Percentiles rank a stretch among this genome's conserved stretches.
phyloP scores from a whole-genome alignment of 1,140 invertebrate genomes.

The Neodiprion virginianus region DNA sequence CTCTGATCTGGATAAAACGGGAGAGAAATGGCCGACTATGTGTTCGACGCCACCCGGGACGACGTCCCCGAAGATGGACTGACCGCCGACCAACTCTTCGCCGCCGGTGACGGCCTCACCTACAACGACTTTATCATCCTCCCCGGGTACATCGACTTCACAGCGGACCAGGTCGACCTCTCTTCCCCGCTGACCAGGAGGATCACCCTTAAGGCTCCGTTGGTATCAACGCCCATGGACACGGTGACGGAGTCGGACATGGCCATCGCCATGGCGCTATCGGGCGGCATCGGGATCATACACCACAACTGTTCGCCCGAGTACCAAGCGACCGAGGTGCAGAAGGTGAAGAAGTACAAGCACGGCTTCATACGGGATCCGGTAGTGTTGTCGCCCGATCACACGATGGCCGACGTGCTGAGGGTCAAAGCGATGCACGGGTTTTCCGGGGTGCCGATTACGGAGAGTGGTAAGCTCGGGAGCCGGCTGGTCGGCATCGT shows the following conservation, averaged over 20 bases:
- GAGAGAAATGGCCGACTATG: slow-evolving; percentile 40
- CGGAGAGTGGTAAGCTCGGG: slow-evolving; percentile 88
- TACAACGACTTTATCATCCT: slow-evolving; percentile 93
- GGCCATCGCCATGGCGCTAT: slow-evolving; percentile 96
- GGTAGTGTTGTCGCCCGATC: slow-evolving; percentile 81
- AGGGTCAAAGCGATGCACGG: slow-evolving; percentile 86
- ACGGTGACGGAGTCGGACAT: slow-evolving; percentile 97
- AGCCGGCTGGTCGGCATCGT: slow-evolving; percentile 90
- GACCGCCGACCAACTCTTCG: slow-evolving; percentile 75
- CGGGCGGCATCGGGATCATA: slow-evolving; percentile 94
- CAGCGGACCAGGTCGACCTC: slow-evolving; percentile 86
- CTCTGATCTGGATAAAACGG: not conserved
- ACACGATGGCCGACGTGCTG: slow-evolving; percentile 85
- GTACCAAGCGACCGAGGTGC: slow-evolving; percentile 93
- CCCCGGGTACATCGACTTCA: slow-evolving; percentile 94
- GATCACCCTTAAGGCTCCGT: slow-evolving; percentile 84
- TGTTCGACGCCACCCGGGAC: slow-evolving; percentile 22
- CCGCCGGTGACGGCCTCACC: slow-evolving; percentile 82
- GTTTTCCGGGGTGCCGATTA: slow-evolving; percentile 94
- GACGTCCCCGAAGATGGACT: not conserved
- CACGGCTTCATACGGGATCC: slow-evolving; percentile 96
- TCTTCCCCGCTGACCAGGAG: slow-evolving; percentile 85
- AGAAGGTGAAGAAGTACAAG: slow-evolving; percentile 98
- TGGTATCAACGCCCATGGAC: slow-evolving; percentile 97
- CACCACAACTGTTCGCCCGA: slow-evolving; percentile 94